A percentile compares a stretch with the other conserved stretches of the same genome.
phyloP scores from a whole-genome alignment of 2,888 invertebrate genomes.

The Leptopilina myrica region DNA sequence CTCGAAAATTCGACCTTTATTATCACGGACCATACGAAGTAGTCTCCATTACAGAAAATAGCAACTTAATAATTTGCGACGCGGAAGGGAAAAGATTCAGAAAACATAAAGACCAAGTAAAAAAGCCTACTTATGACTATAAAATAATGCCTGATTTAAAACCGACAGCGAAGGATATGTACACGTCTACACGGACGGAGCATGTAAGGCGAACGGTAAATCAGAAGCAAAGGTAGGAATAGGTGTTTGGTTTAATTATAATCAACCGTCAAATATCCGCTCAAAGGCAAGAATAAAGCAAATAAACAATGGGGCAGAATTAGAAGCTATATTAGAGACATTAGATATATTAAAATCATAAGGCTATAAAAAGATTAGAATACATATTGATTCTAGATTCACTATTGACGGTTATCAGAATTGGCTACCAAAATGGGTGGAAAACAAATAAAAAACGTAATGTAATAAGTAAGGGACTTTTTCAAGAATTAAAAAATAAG shows the following conservation, averaged over 20 bases:
- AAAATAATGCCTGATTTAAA: background rate
- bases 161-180: background rate
- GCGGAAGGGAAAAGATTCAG: background rate
- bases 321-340: background rate
- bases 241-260: background rate
- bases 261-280: background rate
- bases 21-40: background rate
- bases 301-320: background rate
- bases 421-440: background rate
- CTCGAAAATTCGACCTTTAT: background rate
- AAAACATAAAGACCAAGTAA: background rate
- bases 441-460: background rate
- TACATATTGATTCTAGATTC: background rate
- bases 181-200: background rate
- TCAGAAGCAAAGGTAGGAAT: background rate
- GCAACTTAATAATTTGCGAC: background rate
- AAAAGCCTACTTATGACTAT: background rate
- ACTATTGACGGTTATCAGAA: background rate
- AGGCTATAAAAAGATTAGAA: background rate
- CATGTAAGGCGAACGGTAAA: background rate
- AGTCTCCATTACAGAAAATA: background rate
- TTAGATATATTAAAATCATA: too few relatives aligned
- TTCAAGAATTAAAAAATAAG: background rate
- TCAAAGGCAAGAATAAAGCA: background rate
- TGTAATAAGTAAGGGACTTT: background rate